These are phyloP conservation scores for Syngnathoides biaculeatus DNA, from an alignment of 2,113 vertebrate species.

Conservation along the genomic window DNA sequence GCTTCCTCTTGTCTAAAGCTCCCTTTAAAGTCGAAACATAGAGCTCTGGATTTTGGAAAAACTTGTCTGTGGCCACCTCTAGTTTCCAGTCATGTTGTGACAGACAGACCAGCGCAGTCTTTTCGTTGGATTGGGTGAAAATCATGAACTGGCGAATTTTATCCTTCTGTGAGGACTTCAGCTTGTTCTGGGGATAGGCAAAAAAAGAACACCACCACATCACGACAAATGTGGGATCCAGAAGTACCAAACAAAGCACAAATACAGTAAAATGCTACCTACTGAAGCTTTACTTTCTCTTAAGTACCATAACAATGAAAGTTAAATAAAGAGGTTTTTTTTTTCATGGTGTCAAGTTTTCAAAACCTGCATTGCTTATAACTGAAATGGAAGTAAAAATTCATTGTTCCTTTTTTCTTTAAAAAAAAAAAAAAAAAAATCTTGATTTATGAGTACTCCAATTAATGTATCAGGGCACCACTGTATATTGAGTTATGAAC, in stretches of 20 bases:
- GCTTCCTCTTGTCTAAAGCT: conserved; percentile 89
- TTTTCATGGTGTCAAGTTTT: no score
- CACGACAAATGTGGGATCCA: not conserved
- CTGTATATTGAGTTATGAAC: no score
- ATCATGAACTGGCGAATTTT: conserved; percentile 99
- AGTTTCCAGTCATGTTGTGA: conserved; percentile 99
- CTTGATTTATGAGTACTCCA: no score
- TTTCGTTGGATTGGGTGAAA: conserved; percentile 98
- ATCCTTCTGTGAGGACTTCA: conserved; percentile 99
- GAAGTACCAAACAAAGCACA: not conserved
- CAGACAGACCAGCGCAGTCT: conserved; percentile 93
- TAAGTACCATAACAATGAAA: no score
- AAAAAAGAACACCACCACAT: not conserved
- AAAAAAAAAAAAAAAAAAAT: no score
- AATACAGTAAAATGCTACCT: no score
- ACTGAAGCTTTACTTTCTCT: no score
- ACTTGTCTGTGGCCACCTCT: conserved; percentile 98
- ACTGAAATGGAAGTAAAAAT: no score
- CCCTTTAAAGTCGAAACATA: conserved; percentile 91
- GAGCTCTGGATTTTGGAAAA: conserved; percentile 97
- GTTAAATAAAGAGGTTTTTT: no score
- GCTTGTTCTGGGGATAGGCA: conserved; percentile 86
- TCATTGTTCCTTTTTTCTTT: no score
- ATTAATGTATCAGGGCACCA: no score
- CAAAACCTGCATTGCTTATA: no score